Evolutionary conservation across 2,888 invertebrate species (phyloP).

Genomic region (Imbricaverruca yamaguchii): DNA sequence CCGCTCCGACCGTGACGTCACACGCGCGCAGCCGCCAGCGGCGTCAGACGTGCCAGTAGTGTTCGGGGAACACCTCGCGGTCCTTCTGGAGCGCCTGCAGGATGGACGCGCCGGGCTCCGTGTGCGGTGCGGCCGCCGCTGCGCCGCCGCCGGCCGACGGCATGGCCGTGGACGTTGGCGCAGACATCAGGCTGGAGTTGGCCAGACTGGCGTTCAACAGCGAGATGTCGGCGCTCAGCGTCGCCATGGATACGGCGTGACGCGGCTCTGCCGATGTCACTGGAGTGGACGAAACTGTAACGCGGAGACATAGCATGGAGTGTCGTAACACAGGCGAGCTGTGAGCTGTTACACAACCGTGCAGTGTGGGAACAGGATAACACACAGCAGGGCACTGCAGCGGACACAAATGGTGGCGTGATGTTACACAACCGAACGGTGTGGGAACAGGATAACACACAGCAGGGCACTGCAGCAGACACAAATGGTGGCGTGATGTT

Average conservation of each 20-base stretch:
- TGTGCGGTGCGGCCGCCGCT: not conserved
- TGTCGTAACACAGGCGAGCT: too few species aligned
- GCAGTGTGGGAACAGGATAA: too few species aligned
- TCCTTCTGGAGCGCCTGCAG: slow-evolving; percentile 65
- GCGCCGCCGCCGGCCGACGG: not conserved
- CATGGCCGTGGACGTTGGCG: not conserved
- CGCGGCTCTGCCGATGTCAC: not conserved
- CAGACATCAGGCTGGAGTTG: not conserved
- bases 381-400: too few species aligned
- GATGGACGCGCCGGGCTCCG: slow-evolving; percentile 46
- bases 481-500: too few species aligned
- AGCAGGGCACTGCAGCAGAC: too few species aligned
- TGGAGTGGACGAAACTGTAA: not conserved
- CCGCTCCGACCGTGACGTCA: too few species aligned
- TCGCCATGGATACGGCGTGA: slow-evolving; percentile 7
- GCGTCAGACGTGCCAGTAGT: slow-evolving; percentile 48
- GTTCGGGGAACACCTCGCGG: slow-evolving; percentile 68
- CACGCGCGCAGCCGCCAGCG: too few species aligned
- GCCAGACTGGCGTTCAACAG: slow-evolving; percentile 11
- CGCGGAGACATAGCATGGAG: not conserved
- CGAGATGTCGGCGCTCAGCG: slow-evolving; percentile 1
- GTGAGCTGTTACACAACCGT: too few species aligned
- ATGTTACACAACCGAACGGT: too few species aligned
- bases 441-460: too few species aligned
- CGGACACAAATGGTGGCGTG: too few species aligned